Percentiles rank a stretch among this genome's conserved stretches.
Evolutionary conservation across 1,140 invertebrate genomes (phyloP).

Genomic region (Drosophila takahashii): DNA sequence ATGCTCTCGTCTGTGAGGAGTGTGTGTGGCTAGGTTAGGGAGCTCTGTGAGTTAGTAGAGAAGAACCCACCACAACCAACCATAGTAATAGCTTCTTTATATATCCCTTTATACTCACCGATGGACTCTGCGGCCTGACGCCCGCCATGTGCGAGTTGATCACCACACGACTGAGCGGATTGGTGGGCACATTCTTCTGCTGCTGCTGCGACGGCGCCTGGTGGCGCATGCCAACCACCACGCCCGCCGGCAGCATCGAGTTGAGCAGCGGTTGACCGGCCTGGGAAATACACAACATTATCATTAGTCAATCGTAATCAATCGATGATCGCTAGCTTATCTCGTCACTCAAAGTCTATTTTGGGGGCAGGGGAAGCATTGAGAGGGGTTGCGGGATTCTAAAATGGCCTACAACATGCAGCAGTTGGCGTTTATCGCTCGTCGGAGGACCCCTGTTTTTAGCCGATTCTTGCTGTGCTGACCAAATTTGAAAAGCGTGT

Average conservation of each 20-base stretch:
- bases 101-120: slow-evolving; percentile 87
- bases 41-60: slow-evolving; percentile 62
- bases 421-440: slow-evolving; percentile 12
- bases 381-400: slow-evolving; percentile 7
- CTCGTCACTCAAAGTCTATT: slow-evolving; percentile 27
- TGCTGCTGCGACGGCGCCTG: slow-evolving; percentile 87
- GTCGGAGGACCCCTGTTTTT: slow-evolving; percentile 1
- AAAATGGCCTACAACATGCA: slow-evolving; percentile 67
- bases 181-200: slow-evolving; percentile 90
- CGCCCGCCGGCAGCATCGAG: slow-evolving; percentile 89
- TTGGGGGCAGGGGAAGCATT: slow-evolving; percentile 25
- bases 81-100: background rate
- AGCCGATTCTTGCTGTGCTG: slow-evolving; percentile 4
- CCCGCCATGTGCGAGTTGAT: slow-evolving; percentile 92
- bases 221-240: slow-evolving; percentile 93
- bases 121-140: slow-evolving; percentile 90
- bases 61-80: slow-evolving; percentile 66
- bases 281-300: slow-evolving; percentile 41
- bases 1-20: slow-evolving; percentile 17
- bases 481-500: slow-evolving; percentile 1
- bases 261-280: slow-evolving; percentile 79
- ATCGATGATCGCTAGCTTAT: slow-evolving; percentile 16
- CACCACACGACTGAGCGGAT: slow-evolving; percentile 90
- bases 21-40: slow-evolving; percentile 27
- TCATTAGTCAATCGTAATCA: slow-evolving; percentile 13